Evolutionary conservation across 2,888 invertebrate species (phyloP).

Genomic region (Drosophila affinis): DNA sequence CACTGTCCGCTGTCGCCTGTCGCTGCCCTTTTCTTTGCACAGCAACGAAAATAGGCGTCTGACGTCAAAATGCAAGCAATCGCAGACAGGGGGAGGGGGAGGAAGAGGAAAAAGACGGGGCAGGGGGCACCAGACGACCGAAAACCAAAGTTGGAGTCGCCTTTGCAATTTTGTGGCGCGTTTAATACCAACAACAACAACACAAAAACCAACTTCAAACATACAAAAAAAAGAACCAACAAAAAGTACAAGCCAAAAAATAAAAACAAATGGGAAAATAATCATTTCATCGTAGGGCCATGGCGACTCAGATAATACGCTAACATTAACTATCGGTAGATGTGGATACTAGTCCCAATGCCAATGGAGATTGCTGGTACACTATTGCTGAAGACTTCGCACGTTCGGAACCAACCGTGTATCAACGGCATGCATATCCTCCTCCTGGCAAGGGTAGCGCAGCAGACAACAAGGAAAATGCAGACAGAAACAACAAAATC

Average conservation of each 20-base stretch:
- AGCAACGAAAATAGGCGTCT: conserved; percentile 58
- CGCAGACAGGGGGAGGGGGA: conserved; percentile 23
- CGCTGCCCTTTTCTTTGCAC: conserved; percentile 3
- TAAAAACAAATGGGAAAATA: neutral
- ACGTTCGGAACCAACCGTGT: neutral
- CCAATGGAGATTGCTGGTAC: neutral
- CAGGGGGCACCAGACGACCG: conserved; percentile 15
- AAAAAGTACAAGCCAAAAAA: conserved; percentile 26
- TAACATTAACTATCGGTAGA: neutral
- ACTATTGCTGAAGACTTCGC: too few species aligned
- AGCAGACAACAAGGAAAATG: conserved; percentile 79
- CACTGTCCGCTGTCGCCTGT: too few species aligned
- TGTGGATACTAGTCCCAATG: neutral
- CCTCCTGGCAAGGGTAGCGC: conserved; percentile 12
- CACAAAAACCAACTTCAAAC: conserved; percentile 56
- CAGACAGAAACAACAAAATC: conserved; percentile 56
- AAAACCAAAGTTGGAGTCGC: conserved; percentile 46
- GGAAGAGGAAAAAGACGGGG: conserved; percentile 34
- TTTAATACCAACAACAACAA: conserved; percentile 60
- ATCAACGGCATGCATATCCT: neutral
- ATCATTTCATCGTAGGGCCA: neutral
- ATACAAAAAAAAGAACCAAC: conserved; percentile 19
- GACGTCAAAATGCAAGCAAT: conserved; percentile 74
- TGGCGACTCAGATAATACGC: neutral
- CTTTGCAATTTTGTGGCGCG: conserved; percentile 72